Base-by-base conservation (phyloP, 1,140 invertebrate genomes). In the Arion vulgaris region DNA sequence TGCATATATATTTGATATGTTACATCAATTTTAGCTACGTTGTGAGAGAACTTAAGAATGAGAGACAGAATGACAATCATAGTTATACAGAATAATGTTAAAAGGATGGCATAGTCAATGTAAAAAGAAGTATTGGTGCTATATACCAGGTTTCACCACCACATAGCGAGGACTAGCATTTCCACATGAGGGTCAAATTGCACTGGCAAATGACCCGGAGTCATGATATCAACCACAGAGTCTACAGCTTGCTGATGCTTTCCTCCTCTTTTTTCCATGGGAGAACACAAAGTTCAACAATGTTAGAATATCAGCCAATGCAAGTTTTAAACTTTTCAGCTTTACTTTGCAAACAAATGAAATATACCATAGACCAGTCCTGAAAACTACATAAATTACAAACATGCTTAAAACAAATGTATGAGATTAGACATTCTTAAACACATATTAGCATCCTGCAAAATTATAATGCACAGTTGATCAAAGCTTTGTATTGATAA, bases 71-170 rank as follows among this genome's bases (percentile, higher is more conserved):
- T 15, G 19, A 57, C 51, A 57, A 57, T 23, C 51, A 57, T 26
- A 57, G 51, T 57, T 17, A 45, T 45, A 7, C 41, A 7, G 15
- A 7, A 45, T 45, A n/a, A 45, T 45, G 41, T 45, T 57, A 57
- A 23, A 49, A 57, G 51, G 51, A 57, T 57, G 51, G 28, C 62
- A 66, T 11, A 32, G 5, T 5, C 4, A 23, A 32, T 45, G 51
- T 49, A 71, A 45, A 71, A 2, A 71, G 28, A 74, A 81, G 26
- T 81, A 81, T 53, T 81, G 45, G 34, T 57, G 4, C 80, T 81
- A 73, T 73, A 81, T 81, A 74, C 80, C 80, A 81, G 80, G 49
- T 81, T 2, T 45, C 45, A 81, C 80, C 71, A 53, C 80, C 80
- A 72, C 28, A 81, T 45, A 74, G 69, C 32, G 39, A 80, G 41